These are phyloP conservation scores for Alloscopus bannaensis DNA, from an alignment of 2,888 invertebrate genomes.

Conservation along the genomic window DNA sequence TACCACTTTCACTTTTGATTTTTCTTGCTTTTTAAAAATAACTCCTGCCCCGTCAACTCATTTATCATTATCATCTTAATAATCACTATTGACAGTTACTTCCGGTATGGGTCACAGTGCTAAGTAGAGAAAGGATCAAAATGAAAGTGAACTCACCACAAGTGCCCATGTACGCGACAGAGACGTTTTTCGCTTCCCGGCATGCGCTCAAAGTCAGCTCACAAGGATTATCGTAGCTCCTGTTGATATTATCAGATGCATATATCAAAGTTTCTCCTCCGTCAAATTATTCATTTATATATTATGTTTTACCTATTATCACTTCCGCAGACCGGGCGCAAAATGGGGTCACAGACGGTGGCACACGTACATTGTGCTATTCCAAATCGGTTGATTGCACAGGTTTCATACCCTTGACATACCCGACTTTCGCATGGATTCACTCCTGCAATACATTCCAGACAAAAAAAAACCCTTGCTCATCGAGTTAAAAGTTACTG, in stretches of 20 bases:
- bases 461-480: too few relatives aligned
- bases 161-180: constrained; percentile 80
- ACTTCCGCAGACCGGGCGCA: constrained; percentile 79
- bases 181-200: constrained; percentile 76
- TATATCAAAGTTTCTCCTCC: too few relatives aligned
- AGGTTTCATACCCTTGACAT: constrained; percentile 87
- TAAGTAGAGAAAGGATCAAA: neutral
- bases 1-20: neutral
- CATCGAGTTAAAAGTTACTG: too few relatives aligned
- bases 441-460: constrained; percentile 80
- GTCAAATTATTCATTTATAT: too few relatives aligned
- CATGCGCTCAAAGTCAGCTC: constrained; percentile 77
- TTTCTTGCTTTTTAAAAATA: neutral
- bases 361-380: constrained; percentile 91
- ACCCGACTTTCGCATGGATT: constrained; percentile 89
- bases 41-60: too few relatives aligned
- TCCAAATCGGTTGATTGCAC: constrained; percentile 87
- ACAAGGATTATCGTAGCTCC: constrained; percentile 78
- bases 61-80: constrained; percentile 10
- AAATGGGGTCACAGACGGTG: constrained; percentile 85
- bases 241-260: too few relatives aligned
- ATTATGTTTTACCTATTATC: too few relatives aligned
- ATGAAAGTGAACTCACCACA: constrained; percentile 79
- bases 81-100: constrained; percentile 26
- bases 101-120: constrained; percentile 17